Percentiles rank a stretch among this genome's conserved stretches.
phyloP scores from a whole-genome alignment of 2,113 vertebrate genomes.

The Laticauda colubrina region DNA sequence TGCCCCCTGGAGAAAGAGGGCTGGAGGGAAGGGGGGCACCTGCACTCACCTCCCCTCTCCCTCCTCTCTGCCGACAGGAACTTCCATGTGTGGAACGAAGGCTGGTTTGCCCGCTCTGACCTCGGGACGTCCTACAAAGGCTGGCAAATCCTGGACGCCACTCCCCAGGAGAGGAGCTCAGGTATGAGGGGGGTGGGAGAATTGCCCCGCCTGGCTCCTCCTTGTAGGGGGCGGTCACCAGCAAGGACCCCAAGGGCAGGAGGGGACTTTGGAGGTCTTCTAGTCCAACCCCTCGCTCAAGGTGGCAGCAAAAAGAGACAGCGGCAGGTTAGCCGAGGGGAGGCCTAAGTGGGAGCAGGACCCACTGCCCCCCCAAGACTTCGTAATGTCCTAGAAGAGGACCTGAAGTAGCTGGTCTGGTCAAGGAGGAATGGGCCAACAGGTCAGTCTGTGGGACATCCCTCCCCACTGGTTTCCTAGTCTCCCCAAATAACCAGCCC shows the following conservation, averaged over 20 bases:
- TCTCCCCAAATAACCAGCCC: background rate
- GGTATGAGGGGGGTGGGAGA: slow-evolving; percentile 69
- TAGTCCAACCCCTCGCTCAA: background rate
- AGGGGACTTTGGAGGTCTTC: background rate
- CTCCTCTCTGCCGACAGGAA: slow-evolving; percentile 75
- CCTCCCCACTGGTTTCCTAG: background rate
- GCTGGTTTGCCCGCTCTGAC: slow-evolving; percentile 85
- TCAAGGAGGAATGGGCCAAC: background rate
- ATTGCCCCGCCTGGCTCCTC: background rate
- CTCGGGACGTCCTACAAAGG: slow-evolving; percentile 78
- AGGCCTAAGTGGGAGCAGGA: background rate
- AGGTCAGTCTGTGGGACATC: background rate
- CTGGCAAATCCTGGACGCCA: slow-evolving; percentile 95
- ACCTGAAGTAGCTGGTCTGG: background rate
- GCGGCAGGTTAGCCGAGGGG: too few species aligned
- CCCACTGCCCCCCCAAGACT: background rate
- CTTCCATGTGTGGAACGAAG: slow-evolving; percentile 96
- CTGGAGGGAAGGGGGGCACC: background rate
- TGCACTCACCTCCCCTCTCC: background rate
- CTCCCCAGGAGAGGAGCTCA: slow-evolving; percentile 89
- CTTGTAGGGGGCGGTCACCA: background rate
- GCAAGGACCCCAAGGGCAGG: background rate
- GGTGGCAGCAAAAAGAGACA: background rate
- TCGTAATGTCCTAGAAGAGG: background rate
- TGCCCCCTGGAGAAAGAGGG: background rate